Evolutionary conservation across 2,113 vertebrate genomes (phyloP).

Genomic region (Irena cyanogastra): DNA sequence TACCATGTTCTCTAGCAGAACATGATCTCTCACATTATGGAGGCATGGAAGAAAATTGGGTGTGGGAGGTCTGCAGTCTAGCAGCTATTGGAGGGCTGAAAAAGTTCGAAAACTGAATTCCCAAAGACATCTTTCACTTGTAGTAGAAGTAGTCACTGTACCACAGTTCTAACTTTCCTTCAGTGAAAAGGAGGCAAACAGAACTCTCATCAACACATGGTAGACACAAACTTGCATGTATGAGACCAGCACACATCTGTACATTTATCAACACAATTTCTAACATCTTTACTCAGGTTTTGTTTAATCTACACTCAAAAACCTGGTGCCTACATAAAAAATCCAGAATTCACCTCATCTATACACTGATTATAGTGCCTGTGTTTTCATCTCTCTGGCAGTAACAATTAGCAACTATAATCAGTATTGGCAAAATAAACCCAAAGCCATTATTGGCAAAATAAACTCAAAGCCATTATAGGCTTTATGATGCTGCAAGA

Average conservation of each 20-base stretch:
- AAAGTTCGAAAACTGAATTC: neutral
- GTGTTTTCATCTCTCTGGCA: neutral
- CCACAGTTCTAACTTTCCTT: neutral
- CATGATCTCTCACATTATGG: neutral
- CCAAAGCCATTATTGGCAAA: neutral
- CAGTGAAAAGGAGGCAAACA: neutral
- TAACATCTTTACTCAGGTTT: neutral
- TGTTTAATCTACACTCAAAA: neutral
- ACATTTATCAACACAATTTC: neutral
- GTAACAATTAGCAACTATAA: neutral
- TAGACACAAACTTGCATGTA: neutral
- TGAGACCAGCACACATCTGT: neutral
- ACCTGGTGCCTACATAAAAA: neutral
- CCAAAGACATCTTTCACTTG: neutral
- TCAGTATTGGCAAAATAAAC: neutral
- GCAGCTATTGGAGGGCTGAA: neutral
- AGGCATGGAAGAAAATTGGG: neutral
- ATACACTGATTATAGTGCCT: neutral
- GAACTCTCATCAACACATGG: neutral
- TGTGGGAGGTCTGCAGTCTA: neutral
- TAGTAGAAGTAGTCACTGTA: neutral
- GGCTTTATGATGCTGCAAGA: neutral
- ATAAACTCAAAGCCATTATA: neutral
- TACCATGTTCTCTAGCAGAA: neutral
- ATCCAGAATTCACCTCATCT: neutral